These are phyloP conservation scores for Odontesthes bonariensis DNA, from an alignment of 2,113 vertebrate species.

Conservation along the genomic window DNA sequence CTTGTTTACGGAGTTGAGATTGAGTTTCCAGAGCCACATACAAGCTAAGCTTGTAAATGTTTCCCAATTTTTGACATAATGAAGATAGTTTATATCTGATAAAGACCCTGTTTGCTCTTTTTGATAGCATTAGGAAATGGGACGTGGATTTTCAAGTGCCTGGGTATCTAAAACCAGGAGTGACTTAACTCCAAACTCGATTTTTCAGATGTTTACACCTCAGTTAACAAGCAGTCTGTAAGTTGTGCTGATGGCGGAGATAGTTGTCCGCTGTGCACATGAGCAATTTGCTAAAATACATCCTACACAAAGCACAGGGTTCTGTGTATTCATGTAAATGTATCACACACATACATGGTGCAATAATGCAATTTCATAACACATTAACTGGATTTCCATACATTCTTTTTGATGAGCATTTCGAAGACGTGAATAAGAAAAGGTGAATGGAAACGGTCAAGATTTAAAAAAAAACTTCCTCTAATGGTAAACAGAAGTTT, in stretches of 20 bases:
- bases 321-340: not conserved
- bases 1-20: conserved; percentile 49
- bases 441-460: too few relatives aligned
- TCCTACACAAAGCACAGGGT: not conserved
- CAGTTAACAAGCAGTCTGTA: not conserved
- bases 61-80: not conserved
- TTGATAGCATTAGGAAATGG: not conserved
- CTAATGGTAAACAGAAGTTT: too few relatives aligned
- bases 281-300: not conserved
- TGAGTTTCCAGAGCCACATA: conserved; percentile 31
- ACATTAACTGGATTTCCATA: too few relatives aligned
- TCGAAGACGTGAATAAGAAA: too few relatives aligned
- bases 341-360: too few relatives aligned
- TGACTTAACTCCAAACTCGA: not conserved
- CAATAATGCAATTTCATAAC: too few relatives aligned
- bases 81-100: conserved; percentile 9
- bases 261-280: not conserved
- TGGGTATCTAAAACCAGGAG: not conserved
- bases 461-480: too few relatives aligned
- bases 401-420: too few relatives aligned
- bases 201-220: conserved; percentile 33
- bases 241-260: not conserved
- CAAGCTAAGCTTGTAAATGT: conserved; percentile 27
- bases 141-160: too few relatives aligned
- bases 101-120: not conserved